These are phyloP conservation scores for Dynastes maya DNA, from an alignment of 2,888 invertebrate genomes.

Conservation along the genomic window DNA sequence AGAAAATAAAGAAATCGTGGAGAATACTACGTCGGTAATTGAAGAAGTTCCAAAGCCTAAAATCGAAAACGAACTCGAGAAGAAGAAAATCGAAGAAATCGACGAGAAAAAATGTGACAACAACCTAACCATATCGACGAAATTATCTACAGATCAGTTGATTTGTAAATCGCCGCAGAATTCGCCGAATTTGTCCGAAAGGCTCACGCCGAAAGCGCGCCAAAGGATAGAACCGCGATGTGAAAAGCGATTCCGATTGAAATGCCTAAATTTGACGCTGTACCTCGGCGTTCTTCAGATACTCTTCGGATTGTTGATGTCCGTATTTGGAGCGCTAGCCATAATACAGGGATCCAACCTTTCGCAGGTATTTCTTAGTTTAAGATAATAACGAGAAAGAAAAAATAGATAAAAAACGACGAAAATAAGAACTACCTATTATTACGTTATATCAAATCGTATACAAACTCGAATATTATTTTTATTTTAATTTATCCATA, in stretches of 20 bases:
- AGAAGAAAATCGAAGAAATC: constrained; percentile 21
- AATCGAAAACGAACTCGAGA: constrained; percentile 11
- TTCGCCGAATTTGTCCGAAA: constrained; percentile 61
- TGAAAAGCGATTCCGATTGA: constrained; percentile 50
- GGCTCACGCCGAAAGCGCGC: constrained; percentile 54
- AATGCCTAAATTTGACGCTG: constrained; percentile 53
- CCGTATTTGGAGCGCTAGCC: constrained; percentile 77
- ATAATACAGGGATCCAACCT: constrained; percentile 76
- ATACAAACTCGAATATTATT: too few species aligned
- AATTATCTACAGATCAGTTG: constrained; percentile 73
- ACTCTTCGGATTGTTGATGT: constrained; percentile 76
- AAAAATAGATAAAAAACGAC: too few species aligned
- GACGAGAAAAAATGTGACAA: constrained; percentile 53
- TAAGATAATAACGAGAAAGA: too few species aligned
- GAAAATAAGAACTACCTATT: too few species aligned
- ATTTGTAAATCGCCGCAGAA: constrained; percentile 74
- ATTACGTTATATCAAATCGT: too few species aligned
- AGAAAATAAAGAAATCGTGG: constrained; percentile 19
- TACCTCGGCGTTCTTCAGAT: constrained; percentile 76
- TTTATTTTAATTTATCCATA: too few species aligned
- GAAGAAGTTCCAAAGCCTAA: constrained; percentile 6
- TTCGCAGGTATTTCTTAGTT: constrained; percentile 63
- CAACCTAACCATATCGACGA: constrained; percentile 62
- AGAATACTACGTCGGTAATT: constrained; percentile 1
- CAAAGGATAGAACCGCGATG: constrained; percentile 52